Evolutionary conservation across 2,888 invertebrate genomes (phyloP).

Genomic region (Synergus laeviventris): DNA sequence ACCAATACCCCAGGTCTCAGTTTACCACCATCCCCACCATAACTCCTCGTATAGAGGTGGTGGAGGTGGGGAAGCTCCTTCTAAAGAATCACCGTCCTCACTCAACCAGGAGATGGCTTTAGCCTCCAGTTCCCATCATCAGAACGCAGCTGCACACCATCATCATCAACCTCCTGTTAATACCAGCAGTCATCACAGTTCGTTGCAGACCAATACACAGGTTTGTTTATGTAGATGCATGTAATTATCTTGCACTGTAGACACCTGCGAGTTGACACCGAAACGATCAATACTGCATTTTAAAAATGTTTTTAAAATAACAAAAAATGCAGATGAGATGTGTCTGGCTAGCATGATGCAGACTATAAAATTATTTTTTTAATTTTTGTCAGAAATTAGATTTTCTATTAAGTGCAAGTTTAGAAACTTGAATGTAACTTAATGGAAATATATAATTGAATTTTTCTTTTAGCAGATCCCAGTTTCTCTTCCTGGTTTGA

Average conservation of each 20-base stretch:
- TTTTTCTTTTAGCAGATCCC: conserved; percentile 66
- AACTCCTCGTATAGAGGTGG: conserved; percentile 76
- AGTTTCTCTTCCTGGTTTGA: conserved; percentile 73
- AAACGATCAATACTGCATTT: conserved; percentile 12
- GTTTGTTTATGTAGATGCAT: conserved; percentile 71
- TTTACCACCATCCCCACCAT: conserved; percentile 78
- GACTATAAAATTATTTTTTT: conserved; percentile 38
- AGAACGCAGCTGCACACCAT: conserved; percentile 67
- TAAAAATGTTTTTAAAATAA: not conserved
- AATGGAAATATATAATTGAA: not conserved
- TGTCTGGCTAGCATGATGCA: conserved; percentile 49
- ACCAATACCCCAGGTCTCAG: conserved; percentile 86
- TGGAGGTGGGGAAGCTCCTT: conserved; percentile 76
- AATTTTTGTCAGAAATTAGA: conserved; percentile 9
- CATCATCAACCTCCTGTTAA: conserved; percentile 69
- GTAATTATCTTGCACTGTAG: conserved; percentile 44
- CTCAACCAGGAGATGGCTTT: conserved; percentile 72
- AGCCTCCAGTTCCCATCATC: conserved; percentile 68
- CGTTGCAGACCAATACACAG: conserved; percentile 71
- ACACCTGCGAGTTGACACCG: conserved; percentile 11
- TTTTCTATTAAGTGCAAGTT: conserved; percentile 26
- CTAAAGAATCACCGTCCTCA: conserved; percentile 67
- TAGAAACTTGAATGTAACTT: not conserved
- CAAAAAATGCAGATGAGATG: conserved; percentile 55
- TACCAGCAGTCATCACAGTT: conserved; percentile 68